phyloP scores from a whole-genome alignment of 2,113 vertebrate species.

The Actenoides hombroni region DNA sequence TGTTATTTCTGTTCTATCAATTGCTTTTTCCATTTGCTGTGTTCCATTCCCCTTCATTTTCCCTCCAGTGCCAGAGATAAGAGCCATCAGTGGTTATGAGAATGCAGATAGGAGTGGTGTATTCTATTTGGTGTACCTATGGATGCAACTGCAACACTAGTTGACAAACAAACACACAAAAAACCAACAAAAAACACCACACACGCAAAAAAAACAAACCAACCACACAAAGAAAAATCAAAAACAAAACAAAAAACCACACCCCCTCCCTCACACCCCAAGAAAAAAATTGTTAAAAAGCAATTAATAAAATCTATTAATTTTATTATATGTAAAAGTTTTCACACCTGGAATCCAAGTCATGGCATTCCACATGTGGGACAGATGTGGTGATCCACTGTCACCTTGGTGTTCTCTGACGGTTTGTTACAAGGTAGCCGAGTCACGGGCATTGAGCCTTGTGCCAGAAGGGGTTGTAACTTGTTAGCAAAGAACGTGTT shows the following conservation, averaged over 20 bases:
- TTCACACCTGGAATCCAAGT: background rate
- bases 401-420: background rate
- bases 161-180: background rate
- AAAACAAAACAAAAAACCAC: background rate
- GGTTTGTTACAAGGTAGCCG: background rate
- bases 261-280: too few relatives aligned
- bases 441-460: background rate
- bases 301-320: background rate
- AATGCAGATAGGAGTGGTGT: accelerated
- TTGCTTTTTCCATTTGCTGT: background rate
- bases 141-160: background rate
- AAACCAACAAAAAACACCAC: background rate
- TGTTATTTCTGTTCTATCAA: background rate
- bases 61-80: background rate
- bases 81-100: background rate
- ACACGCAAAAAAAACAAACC: background rate
- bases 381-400: background rate
- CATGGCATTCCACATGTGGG: background rate
- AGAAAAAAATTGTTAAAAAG: background rate
- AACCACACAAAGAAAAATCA: too few relatives aligned
- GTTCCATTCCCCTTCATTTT: background rate
- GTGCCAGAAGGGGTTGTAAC: background rate
- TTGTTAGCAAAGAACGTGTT: background rate
- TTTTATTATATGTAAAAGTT: background rate
- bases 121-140: background rate